phyloP scores from a whole-genome alignment of 2,113 vertebrate species.

The Etia nguti region DNA sequence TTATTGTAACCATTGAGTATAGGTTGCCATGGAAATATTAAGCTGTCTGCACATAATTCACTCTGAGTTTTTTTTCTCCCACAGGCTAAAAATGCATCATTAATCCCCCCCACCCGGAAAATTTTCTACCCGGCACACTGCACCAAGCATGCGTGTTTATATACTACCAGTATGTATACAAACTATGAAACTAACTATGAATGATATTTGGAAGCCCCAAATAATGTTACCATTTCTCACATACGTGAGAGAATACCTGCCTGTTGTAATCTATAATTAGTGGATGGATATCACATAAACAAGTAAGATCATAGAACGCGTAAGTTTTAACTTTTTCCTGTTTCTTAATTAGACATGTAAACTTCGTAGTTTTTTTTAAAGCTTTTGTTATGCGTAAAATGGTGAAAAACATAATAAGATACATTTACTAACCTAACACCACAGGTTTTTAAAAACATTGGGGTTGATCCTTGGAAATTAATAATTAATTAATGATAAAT shows the following conservation, averaged over 20 bases:
- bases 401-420: background rate
- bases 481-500: background rate
- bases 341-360: background rate
- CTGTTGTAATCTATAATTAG: background rate
- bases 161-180: background rate
- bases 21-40: background rate
- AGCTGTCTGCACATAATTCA: background rate
- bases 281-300: background rate
- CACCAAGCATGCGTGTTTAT: background rate
- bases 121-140: background rate
- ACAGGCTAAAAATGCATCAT: background rate
- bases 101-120: fast-evolving
- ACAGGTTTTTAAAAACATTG: background rate
- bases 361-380: background rate
- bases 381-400: background rate
- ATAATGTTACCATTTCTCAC: background rate
- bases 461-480: background rate
- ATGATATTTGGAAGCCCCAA: background rate
- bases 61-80: background rate
- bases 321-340: fast-evolving
- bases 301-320: fast-evolving
- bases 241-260: background rate
- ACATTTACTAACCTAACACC: background rate
- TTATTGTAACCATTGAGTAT: background rate
- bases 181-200: background rate